Evolutionary conservation across 2,888 invertebrate genomes (phyloP).

Genomic region (Tetrapedia diversipes): DNA sequence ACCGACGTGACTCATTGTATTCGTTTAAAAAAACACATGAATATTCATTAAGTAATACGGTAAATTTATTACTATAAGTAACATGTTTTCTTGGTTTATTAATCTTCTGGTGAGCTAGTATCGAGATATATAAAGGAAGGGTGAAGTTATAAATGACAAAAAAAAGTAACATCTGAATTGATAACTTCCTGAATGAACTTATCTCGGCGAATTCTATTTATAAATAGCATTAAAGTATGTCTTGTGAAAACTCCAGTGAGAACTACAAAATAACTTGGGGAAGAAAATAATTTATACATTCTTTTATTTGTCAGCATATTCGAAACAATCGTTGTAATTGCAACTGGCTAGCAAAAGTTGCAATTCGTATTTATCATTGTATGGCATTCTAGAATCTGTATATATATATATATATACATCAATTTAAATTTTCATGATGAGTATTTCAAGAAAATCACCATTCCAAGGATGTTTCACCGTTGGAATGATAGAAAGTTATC

Average conservation of each 20-base stretch:
- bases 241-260: background rate
- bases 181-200: background rate
- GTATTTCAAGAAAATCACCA: background rate
- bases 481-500: background rate
- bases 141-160: too few relatives aligned
- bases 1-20: too few relatives aligned
- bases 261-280: background rate
- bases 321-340: background rate
- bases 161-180: background rate
- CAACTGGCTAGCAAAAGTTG: background rate
- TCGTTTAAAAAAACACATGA: too few relatives aligned
- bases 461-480: background rate
- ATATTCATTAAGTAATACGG: too few relatives aligned
- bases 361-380: conserved; percentile 5
- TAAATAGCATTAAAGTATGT: background rate
- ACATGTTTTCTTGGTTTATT: too few relatives aligned
- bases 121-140: too few relatives aligned
- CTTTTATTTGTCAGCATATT: background rate
- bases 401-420: conserved; percentile 9
- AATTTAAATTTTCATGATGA: background rate
- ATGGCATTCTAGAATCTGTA: conserved; percentile 21
- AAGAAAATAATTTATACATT: background rate
- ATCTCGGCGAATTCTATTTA: background rate
- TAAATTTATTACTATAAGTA: too few relatives aligned
- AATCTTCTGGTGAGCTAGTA: too few relatives aligned